These are phyloP conservation scores for Cetoscarus ocellatus DNA, from an alignment of 2,797 vertebrate genomes.

Conservation along the genomic window DNA sequence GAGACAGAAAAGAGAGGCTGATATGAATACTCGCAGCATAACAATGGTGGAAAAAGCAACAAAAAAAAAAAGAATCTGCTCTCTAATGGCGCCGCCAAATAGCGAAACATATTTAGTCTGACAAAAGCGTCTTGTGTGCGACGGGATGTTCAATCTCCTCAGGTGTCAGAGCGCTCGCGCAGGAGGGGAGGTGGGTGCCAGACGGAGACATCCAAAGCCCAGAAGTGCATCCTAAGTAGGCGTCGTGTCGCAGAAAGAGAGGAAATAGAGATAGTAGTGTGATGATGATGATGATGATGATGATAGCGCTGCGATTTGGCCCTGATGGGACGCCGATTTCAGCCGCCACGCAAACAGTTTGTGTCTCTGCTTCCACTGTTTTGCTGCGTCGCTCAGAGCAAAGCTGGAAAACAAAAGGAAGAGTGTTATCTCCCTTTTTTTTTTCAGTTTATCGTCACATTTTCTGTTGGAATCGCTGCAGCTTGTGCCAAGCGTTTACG, in stretches of 20 bases:
- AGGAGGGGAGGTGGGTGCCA: constrained; percentile 59
- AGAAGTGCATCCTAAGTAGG: constrained; percentile 71
- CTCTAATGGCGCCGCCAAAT: constrained; percentile 92
- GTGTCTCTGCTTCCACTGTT: constrained; percentile 43
- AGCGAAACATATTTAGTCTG: constrained; percentile 96
- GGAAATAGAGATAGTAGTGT: constrained; percentile 46
- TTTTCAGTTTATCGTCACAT: constrained; percentile 15
- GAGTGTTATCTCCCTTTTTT: constrained; percentile 25
- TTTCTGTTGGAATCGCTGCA: background rate
- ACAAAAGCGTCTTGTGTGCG: constrained; percentile 90
- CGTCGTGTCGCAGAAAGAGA: constrained; percentile 43
- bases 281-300: constrained; percentile 59
- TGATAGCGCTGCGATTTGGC: constrained; percentile 62
- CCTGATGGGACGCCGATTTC: constrained; percentile 54
- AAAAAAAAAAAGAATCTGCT: constrained; percentile 78
- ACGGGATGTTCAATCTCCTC: constrained; percentile 70
- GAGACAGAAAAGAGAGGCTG: constrained; percentile 78
- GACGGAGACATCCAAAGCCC: constrained; percentile 65
- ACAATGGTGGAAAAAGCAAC: constrained; percentile 81
- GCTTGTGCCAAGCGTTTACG: constrained; percentile 3
- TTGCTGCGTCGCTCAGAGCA: constrained; percentile 22
- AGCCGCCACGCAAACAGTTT: constrained; percentile 61
- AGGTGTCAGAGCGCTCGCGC: constrained; percentile 68
- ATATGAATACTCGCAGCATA: constrained; percentile 88
- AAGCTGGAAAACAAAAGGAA: constrained; percentile 60